A percentile compares a stretch with the other conserved stretches of the same genome.
These are phyloP conservation scores for Valencia hispanica DNA, from an alignment of 2,797 vertebrate genomes.

Conservation along the genomic window DNA sequence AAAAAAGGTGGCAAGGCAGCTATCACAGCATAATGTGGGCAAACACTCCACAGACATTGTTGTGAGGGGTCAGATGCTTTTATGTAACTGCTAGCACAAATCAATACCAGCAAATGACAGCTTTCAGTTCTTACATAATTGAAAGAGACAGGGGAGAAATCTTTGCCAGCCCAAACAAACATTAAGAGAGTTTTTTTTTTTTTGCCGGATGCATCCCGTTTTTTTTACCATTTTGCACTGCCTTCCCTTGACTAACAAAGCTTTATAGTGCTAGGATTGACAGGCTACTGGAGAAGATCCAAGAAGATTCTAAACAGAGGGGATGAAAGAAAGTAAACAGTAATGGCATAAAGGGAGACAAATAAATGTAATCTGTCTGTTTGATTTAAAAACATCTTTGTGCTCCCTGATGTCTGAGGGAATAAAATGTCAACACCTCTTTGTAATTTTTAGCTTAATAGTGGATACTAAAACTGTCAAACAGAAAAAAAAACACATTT, in stretches of 20 bases:
- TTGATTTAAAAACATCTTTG: not conserved
- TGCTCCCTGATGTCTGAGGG: not conserved
- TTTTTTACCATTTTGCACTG: slow-evolving; percentile 43
- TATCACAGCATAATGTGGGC: slow-evolving; percentile 59
- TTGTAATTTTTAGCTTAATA: not conserved
- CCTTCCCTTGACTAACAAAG: slow-evolving; percentile 32
- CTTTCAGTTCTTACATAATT: slow-evolving; percentile 66
- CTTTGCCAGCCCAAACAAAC: slow-evolving; percentile 22
- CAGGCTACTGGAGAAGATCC: slow-evolving; percentile 23
- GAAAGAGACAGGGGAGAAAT: slow-evolving; percentile 49
- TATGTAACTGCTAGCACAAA: slow-evolving; percentile 59
- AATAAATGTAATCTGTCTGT: slow-evolving; percentile 10
- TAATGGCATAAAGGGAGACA: not conserved
- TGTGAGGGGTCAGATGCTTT: slow-evolving; percentile 44
- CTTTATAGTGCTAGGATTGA: slow-evolving; percentile 20
- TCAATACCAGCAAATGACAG: slow-evolving; percentile 71
- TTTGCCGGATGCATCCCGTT: slow-evolving; percentile 14
- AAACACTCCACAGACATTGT: slow-evolving; percentile 57
- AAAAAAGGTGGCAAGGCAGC: slow-evolving; percentile 53
- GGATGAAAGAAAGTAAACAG: slow-evolving; percentile 23
- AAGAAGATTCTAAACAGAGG: slow-evolving; percentile 35
- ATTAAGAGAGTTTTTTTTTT: slow-evolving; percentile 40
- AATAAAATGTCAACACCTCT: not conserved
- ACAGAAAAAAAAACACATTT: no score
- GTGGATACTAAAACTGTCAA: not conserved